Percentiles rank a stretch among this genome's conserved stretches.
These are phyloP conservation scores for Gymnoscopelus microlampas DNA, from an alignment of 2,797 vertebrate species.

Conservation along the genomic window DNA sequence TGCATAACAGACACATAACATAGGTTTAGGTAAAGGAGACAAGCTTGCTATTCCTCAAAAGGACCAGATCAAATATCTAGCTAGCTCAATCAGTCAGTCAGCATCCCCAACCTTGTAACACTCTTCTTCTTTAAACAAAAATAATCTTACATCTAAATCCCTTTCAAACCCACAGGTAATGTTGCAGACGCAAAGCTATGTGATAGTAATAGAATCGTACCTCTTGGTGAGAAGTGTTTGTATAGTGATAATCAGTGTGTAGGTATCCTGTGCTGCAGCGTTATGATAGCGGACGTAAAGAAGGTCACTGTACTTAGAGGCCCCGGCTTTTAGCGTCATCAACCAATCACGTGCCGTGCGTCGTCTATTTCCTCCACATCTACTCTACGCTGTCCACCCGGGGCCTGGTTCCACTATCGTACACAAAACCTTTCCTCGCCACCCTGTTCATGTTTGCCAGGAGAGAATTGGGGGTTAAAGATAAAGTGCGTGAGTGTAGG, in stretches of 20 bases:
- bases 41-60: no score
- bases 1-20: no score
- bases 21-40: no score
- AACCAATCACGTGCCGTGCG: slow-evolving; percentile 36
- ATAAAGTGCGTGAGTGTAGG: background rate
- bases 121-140: no score
- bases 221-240: slow-evolving; percentile 18
- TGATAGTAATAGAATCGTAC: background rate
- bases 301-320: slow-evolving; percentile 73
- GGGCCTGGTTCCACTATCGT: slow-evolving; percentile 1
- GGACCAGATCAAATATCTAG: no score
- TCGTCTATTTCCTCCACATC: background rate
- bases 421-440: accelerated
- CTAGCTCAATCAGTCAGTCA: no score
- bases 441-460: accelerated
- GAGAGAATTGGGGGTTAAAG: accelerated
- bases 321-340: slow-evolving; percentile 70
- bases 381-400: background rate
- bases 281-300: slow-evolving; percentile 50
- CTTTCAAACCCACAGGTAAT: no score
- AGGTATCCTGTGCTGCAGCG: background rate
- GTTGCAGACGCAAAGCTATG: no score
- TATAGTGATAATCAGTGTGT: background rate
- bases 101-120: no score
- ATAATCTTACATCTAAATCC: no score